phyloP scores from a whole-genome alignment of 1,140 invertebrate genomes.

The Pseudomyrmex concolor region DNA sequence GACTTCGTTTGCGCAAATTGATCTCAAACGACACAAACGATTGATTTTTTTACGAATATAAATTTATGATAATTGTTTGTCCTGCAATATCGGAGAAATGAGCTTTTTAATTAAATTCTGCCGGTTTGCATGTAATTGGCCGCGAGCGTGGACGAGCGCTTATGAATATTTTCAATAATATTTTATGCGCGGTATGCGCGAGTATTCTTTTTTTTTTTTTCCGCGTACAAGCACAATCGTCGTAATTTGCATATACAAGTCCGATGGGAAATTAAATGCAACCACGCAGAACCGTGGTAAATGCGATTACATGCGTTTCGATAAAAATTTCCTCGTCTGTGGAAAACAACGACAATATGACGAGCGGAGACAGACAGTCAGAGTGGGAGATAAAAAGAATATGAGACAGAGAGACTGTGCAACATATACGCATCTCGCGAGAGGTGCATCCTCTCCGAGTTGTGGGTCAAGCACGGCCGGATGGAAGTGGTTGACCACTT shows the following conservation, averaged over 20 bases:
- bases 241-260: conserved; percentile 8
- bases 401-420: not conserved
- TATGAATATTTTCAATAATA: too few species aligned
- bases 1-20: not conserved
- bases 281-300: not conserved
- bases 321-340: conserved; percentile 22
- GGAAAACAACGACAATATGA: conserved; percentile 42
- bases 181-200: conserved; percentile 1
- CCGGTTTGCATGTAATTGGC: not conserved
- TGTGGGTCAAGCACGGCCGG: conserved; percentile 47
- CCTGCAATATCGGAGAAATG: not conserved
- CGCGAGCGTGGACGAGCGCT: too few species aligned
- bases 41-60: not conserved
- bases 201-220: not conserved
- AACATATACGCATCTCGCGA: not conserved
- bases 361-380: not conserved
- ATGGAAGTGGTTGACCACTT: conserved; percentile 23
- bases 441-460: not conserved
- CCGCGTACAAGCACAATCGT: not conserved
- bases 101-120: conserved; percentile 2
- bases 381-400: not conserved
- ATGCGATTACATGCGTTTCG: conserved; percentile 34
- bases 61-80: not conserved
- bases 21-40: not conserved
- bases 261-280: not conserved